Base-by-base conservation (phyloP, 2,888 invertebrate genomes). In the Pseudanteris insignis region DNA sequence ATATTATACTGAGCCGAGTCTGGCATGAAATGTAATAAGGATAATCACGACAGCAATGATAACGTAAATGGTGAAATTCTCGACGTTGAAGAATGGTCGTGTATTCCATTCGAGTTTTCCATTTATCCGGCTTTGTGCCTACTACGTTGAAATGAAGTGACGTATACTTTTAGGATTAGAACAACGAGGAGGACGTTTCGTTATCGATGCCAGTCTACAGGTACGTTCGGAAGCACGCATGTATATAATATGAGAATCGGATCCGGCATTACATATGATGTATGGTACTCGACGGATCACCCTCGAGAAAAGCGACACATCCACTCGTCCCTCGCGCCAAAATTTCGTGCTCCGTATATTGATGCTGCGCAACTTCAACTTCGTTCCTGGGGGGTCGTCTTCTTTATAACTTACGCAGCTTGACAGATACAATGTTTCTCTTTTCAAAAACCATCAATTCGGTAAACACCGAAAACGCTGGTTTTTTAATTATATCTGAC, bases 281-380 rank as follows among this genome's bases (percentile, higher is more conserved):
- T 77, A 79, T 77, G 75, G 67, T 69, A 63, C 68, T 70, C 67
- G 68, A 65, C 68, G 68, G 71, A 73, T 71, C 74, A 71, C 71
- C 73, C 69, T 70, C 63, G 59, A 71, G 67, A 68, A 72, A 71
- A 71, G 66, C 67, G 67, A 70, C 69, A 68, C 68, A 73, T 69
- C 70, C 70, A 55, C 59, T 64, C 58, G 53, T 44, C 66, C 63
- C 61, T 36, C 37, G 46, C 59, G 54, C 55, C 51, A 67, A 68
- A 73, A 75, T 72, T 78, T 69, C 79, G 78, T 79, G 78, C 76
- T 51, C 64, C 66, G 78, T 76, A 77, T 79, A 79, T 78, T 75
- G 77, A 79, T 78, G 77, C 66, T 64, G 46, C 57, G 68, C 67
- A 66, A 67, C 70, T 67, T 58, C 55, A 67, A 63, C 58, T 60